Evolutionary conservation across 2,113 vertebrate species (phyloP).

Genomic region (Brachyhypopomus gauderio): DNA sequence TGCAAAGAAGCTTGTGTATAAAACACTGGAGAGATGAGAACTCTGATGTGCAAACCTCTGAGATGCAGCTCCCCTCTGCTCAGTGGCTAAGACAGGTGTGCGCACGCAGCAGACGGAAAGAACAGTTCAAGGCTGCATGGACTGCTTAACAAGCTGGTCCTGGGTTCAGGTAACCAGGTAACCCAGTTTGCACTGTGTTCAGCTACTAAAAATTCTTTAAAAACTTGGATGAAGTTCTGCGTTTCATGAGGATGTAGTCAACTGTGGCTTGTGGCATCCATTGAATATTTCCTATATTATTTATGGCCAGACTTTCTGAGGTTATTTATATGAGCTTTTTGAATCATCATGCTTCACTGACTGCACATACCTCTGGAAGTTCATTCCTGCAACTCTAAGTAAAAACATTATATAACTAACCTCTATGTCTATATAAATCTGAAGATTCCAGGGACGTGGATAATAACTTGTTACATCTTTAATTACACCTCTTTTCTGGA

Average conservation of each 20-base stretch:
- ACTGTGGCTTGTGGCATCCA: conserved; percentile 54
- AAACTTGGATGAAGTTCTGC: neutral
- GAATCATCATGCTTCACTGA: conserved; percentile 66
- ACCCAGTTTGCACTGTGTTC: neutral
- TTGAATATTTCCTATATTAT: conserved; percentile 69
- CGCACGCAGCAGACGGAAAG: too few species aligned
- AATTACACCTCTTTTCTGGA: neutral
- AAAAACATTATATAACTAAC: neutral
- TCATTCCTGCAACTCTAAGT: conserved; percentile 35
- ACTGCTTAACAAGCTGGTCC: too few species aligned
- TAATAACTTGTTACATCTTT: neutral
- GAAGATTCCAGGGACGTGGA: too few species aligned
- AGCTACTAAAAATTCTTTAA: neutral
- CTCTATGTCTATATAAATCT: too few species aligned
- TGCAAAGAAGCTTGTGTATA: too few species aligned
- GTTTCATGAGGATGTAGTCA: neutral
- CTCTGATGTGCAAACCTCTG: too few species aligned
- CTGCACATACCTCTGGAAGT: conserved; percentile 60
- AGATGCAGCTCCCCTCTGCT: too few species aligned
- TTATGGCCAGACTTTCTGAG: conserved; percentile 64
- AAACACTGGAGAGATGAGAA: too few species aligned
- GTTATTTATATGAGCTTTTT: conserved; percentile 75
- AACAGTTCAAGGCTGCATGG: too few species aligned
- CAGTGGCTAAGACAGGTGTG: too few species aligned
- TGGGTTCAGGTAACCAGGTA: neutral